phyloP scores from a whole-genome alignment of 2,797 vertebrate genomes.

The Phataginus tricuspis region DNA sequence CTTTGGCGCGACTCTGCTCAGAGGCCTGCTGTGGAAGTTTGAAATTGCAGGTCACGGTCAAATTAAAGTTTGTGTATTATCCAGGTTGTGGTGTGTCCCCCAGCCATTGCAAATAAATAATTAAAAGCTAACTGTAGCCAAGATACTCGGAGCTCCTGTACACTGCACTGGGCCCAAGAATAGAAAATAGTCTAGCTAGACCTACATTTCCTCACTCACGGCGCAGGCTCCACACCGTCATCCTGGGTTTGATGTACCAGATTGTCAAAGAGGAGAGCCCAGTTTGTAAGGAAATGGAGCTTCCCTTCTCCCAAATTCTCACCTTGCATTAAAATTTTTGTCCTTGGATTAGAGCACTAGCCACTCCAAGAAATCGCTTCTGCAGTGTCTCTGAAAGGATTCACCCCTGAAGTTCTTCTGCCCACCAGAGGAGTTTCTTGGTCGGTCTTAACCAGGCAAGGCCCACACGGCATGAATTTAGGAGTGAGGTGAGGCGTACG shows the following conservation, averaged over 20 bases:
- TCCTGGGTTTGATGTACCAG: neutral
- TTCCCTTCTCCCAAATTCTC: neutral
- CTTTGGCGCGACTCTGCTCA: neutral
- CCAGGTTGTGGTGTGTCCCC: neutral
- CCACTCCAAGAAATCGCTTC: neutral
- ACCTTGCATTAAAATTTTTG: neutral
- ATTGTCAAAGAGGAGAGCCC: neutral
- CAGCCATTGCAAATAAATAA: neutral
- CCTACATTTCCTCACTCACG: neutral
- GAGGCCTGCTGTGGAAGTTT: neutral
- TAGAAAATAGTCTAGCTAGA: neutral
- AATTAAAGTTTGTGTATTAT: neutral
- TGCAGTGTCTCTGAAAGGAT: neutral
- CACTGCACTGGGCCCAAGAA: neutral
- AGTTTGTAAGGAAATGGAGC: neutral
- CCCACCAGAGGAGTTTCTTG: neutral
- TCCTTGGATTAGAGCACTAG: neutral
- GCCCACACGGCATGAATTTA: neutral
- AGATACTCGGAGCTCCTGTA: neutral
- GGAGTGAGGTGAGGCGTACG: neutral
- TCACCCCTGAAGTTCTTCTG: neutral
- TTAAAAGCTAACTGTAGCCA: neutral
- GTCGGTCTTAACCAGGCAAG: neutral
- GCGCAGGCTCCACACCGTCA: neutral
- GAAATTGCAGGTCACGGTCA: neutral